Evolutionary conservation across 2,113 vertebrate species (phyloP).

Genomic region (Hippopotamus amphibius): DNA sequence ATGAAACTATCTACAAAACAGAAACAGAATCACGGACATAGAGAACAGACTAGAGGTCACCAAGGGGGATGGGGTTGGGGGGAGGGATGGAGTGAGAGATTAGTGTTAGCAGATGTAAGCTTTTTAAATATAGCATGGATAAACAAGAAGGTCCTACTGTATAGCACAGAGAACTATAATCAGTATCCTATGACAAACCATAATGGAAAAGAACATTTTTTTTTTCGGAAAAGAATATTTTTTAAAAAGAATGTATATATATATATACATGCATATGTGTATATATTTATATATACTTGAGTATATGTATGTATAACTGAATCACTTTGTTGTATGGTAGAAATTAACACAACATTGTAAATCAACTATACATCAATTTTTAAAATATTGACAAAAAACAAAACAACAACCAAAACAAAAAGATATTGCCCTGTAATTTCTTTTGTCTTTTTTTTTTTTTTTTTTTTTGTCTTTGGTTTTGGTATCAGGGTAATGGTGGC

Average conservation of each 20-base stretch:
- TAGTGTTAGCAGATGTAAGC: neutral
- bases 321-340: neutral
- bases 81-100: too few species aligned
- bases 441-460: neutral
- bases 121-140: neutral
- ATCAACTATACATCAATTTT: neutral
- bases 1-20: too few species aligned
- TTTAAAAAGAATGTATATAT: neutral
- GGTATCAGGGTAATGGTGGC: neutral
- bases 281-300: too few species aligned
- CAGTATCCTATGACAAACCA: neutral
- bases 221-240: too few species aligned
- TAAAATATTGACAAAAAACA: neutral
- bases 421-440: neutral
- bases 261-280: too few species aligned
- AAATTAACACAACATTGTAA: neutral
- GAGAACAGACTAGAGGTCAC: too few species aligned
- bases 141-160: neutral
- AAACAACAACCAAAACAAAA: neutral
- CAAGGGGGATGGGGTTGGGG: too few species aligned
- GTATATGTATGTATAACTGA: neutral
- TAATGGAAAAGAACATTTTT: neutral
- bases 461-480: neutral
- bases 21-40: too few species aligned
- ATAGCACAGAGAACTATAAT: neutral